phyloP scores from a whole-genome alignment of 2,888 invertebrate genomes.

The Trachelus stipa region DNA sequence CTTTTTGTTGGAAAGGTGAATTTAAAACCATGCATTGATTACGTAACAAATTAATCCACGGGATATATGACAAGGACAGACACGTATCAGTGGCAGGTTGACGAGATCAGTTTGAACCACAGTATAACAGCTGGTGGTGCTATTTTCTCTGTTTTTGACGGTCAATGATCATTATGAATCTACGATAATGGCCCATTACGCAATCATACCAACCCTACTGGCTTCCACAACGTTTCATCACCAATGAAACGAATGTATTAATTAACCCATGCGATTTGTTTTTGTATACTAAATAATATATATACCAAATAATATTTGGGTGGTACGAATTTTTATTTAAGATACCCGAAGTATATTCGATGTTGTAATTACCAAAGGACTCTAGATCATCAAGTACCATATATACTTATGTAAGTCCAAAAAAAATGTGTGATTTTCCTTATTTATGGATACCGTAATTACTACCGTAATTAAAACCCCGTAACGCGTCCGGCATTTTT shows the following conservation, averaged over 20 bases:
- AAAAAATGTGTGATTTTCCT: background rate
- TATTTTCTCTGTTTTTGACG: slow-evolving; percentile 30
- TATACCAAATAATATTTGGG: no score
- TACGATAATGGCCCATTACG: slow-evolving; percentile 30
- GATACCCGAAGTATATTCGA: background rate
- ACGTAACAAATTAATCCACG: background rate
- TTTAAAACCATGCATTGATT: background rate
- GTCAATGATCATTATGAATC: slow-evolving; percentile 38
- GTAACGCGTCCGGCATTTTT: background rate
- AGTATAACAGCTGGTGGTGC: background rate
- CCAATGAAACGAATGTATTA: background rate
- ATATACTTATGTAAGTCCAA: background rate
- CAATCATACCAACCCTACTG: slow-evolving; percentile 5
- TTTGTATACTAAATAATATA: no score
- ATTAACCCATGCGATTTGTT: background rate
- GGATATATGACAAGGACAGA: background rate
- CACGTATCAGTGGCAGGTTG: background rate
- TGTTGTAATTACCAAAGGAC: background rate
- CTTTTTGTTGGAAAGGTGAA: background rate
- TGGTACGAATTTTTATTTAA: background rate
- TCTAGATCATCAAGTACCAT: background rate
- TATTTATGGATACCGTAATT: background rate
- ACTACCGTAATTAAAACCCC: background rate
- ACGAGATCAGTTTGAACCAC: background rate
- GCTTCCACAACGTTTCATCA: background rate